Percentiles rank a stretch among this genome's conserved stretches.
Conservation (phyloP, 2,888 invertebrate genomes). For the Apamea crenata region DNA sequence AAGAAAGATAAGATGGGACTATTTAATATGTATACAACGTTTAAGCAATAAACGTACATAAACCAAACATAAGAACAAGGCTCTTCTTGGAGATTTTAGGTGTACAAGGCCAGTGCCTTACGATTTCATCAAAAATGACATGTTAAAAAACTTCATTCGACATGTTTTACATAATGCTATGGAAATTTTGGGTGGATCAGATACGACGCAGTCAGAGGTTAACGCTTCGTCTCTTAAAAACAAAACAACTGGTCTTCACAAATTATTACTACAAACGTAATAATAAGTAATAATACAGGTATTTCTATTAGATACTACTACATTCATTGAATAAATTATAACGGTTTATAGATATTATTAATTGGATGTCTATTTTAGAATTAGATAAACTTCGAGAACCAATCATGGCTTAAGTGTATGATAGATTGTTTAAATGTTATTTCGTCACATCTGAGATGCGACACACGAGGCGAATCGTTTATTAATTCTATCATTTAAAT, state of each 20-base stretch:
- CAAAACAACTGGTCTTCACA: conserved; percentile 35
- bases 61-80: conserved; percentile 57
- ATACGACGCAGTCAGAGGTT: conserved; percentile 49
- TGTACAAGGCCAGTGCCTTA: conserved; percentile 60
- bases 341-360: conserved; percentile 20
- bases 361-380: conserved; percentile 26
- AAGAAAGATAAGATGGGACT: conserved; percentile 55
- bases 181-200: conserved; percentile 52
- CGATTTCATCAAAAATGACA: conserved; percentile 35
- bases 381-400: conserved; percentile 12
- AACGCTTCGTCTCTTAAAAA: conserved; percentile 27
- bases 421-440: conserved; percentile 13
- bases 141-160: conserved; percentile 19
- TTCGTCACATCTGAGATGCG: conserved; percentile 8
- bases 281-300: conserved; percentile 9
- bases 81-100: conserved; percentile 45
- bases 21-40: conserved; percentile 55
- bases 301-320: conserved; percentile 7
- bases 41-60: conserved; percentile 43
- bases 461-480: conserved; percentile 2
- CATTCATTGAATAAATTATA: conserved; percentile 33
- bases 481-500: conserved; percentile 8
- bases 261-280: conserved; percentile 22
- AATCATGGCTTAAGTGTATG: conserved; percentile 14
- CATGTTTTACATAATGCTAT: conserved; percentile 52